A percentile compares a stretch with the other conserved stretches of the same genome.
Evolutionary conservation across 1,140 invertebrate genomes (phyloP).

Genomic region (Holcopasites calliopsidis): DNA sequence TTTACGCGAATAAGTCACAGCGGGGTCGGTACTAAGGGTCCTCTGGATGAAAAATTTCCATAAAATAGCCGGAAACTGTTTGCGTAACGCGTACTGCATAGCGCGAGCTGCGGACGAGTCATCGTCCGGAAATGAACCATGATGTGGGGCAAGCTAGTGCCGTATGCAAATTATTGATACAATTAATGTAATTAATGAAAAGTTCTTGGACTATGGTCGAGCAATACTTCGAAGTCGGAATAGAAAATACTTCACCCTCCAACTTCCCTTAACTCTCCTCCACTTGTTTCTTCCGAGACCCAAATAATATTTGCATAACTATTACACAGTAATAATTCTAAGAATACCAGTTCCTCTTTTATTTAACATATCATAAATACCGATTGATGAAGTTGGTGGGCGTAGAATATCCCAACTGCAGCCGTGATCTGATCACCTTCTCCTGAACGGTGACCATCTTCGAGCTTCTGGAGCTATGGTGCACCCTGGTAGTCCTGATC

Average conservation of each 20-base stretch:
- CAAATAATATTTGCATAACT: too few relatives aligned
- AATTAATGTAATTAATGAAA: too few relatives aligned
- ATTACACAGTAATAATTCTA: too few relatives aligned
- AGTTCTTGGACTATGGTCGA: too few relatives aligned
- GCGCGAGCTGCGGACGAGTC: neutral
- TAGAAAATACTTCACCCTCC: too few relatives aligned
- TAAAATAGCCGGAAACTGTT: constrained; percentile 45
- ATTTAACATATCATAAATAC: constrained; percentile 60
- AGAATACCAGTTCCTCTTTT: neutral
- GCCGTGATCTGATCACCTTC: constrained; percentile 77
- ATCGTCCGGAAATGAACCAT: constrained; percentile 16
- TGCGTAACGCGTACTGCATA: constrained; percentile 14
- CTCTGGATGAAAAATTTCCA: constrained; percentile 37
- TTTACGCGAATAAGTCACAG: constrained; percentile 32
- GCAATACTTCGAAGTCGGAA: too few relatives aligned
- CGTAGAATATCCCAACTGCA: constrained; percentile 78
- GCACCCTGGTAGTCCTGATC: constrained; percentile 75
- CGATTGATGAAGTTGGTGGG: constrained; percentile 78
- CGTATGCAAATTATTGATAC: neutral
- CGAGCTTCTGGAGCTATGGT: constrained; percentile 72
- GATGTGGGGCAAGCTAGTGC: neutral
- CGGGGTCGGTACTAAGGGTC: neutral
- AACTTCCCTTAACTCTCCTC: too few relatives aligned
- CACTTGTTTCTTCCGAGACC: too few relatives aligned
- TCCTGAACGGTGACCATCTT: constrained; percentile 78